Evolutionary conservation across 2,888 invertebrate species (phyloP).

Genomic region (Dolichopus griseipennis): DNA sequence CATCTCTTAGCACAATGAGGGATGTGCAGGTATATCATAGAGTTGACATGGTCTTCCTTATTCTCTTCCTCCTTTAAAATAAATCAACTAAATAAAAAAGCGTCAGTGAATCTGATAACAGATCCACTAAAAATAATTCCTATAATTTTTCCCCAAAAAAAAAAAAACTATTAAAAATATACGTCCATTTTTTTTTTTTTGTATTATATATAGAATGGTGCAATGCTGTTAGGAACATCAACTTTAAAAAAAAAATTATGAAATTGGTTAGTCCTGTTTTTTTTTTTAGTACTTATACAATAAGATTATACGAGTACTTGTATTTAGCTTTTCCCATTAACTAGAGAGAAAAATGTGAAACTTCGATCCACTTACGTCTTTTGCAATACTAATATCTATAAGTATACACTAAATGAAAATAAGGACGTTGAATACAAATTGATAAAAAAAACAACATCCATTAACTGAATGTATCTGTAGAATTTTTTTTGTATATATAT

Average conservation of each 20-base stretch:
- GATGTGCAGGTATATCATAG: no score
- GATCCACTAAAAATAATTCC: no score
- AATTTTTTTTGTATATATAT: background rate
- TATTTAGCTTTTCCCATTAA: background rate
- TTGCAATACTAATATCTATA: background rate
- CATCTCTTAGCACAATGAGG: no score
- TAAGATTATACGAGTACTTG: background rate
- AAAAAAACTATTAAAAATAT: no score
- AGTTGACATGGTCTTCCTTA: no score
- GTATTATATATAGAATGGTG: background rate
- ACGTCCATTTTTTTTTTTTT: no score
- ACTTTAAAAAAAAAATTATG: background rate
- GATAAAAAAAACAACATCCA: background rate
- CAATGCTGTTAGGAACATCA: conserved; percentile 4
- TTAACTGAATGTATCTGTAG: background rate
- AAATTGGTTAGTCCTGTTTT: background rate
- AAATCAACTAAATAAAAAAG: no score
- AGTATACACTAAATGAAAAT: background rate
- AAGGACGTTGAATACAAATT: background rate
- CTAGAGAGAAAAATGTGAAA: background rate
- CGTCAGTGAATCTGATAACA: no score
- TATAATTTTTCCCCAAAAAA: no score
- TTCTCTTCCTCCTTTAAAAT: no score
- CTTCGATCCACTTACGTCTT: background rate
- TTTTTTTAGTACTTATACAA: background rate